Conservation (phyloP, 2,113 vertebrate genomes). For the Xenopus tropicalis region UCB_Xtro_10.0 CM004451.2:54290501-54291000, state of each 20-base stretch:
- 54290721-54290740: constrained; percentile 26
- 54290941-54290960: too few relatives aligned
- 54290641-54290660: neutral
- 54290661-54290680: constrained; percentile 13
- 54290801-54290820: neutral
- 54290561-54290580: neutral
- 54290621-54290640: neutral
- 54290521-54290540: too few relatives aligned
- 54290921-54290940: too few relatives aligned
- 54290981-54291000: too few relatives aligned
- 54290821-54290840: neutral
- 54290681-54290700: constrained; percentile 15
- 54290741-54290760: neutral
- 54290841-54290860: too few relatives aligned
- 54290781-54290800: neutral
- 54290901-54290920: too few relatives aligned
- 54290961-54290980: too few relatives aligned
- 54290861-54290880: too few relatives aligned
- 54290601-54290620: neutral
- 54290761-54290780: neutral
- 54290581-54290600: neutral
- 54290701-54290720: constrained; percentile 20
- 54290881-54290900: too few relatives aligned
- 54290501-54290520: too few relatives aligned
- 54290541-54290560: too few relatives aligned